Base-by-base conservation (phyloP, 2,888 invertebrate genomes). In the Ligdia adustata region DNA sequence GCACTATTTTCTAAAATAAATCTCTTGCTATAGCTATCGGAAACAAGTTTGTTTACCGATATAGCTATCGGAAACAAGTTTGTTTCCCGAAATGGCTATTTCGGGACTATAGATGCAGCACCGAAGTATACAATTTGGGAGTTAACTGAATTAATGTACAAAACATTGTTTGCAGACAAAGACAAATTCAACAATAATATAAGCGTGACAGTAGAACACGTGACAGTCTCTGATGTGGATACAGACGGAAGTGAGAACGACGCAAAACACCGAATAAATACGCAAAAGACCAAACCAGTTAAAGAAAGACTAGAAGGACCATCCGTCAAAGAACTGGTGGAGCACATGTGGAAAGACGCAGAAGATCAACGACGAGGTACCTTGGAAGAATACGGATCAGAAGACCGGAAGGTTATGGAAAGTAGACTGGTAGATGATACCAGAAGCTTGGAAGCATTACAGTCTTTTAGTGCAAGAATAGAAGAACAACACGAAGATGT, bases 141-240 rank as follows among this genome's bases (percentile, higher is more conserved):
- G n/a, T n/a, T n/a, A n/a, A n/a, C n/a, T n/a, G n/a, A n/a, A n/a
- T n/a, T n/a, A 9, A 26, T 9, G 11, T 3, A 14, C 9, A 16
- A 7, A 11, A 11, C 6, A 7, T 24, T 3, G 9, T 34, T 52
- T 20, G 0, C 52, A 64, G 78, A 69, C 9, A 72, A 72, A 61
- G 58, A 64, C 0, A 72, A 71, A 20, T 35, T 70, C 0, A 22
- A 64, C 27, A 72, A 72, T 41, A 73, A 73, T 4, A 73, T 79
- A 14, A 65, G 70, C 35, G 74, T 79, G 3, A 71, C 69, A 0
- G 39, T 79, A 0, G 79, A 78, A 26, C 60, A 59, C 0, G 9
- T 68, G 12, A 3, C 29, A 0, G 3, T 55, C 1, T 31, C 18
- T 0, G 42, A 52, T 2, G 28, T 16, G 4, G 35, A 54, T 15